Conservation (phyloP, 2,888 invertebrate species). For the Tachina fera region DNA sequence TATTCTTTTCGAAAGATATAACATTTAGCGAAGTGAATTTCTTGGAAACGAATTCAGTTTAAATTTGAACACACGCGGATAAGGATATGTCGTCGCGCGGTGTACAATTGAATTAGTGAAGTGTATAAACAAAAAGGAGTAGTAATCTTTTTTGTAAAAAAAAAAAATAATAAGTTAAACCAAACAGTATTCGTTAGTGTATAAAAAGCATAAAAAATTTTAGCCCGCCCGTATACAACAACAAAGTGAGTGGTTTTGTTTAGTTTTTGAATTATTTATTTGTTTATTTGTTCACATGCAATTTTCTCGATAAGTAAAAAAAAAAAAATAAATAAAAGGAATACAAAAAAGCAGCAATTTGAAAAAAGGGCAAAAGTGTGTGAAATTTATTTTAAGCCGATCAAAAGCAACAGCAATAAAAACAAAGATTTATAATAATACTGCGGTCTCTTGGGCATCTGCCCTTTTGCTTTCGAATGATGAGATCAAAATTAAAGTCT, state of each 20-base stretch:
- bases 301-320: slow-evolving; percentile 16
- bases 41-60: slow-evolving; percentile 62
- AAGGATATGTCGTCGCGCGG: slow-evolving; percentile 62
- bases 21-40: slow-evolving; percentile 56
- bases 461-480: background rate
- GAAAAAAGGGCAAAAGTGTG: slow-evolving; percentile 50
- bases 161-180: slow-evolving; percentile 38
- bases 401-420: slow-evolving; percentile 37
- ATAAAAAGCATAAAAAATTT: slow-evolving; percentile 45
- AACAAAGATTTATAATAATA: slow-evolving; percentile 17
- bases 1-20: slow-evolving; percentile 57
- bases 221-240: slow-evolving; percentile 54
- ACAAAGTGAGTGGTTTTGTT: slow-evolving; percentile 48
- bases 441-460: slow-evolving; percentile 11
- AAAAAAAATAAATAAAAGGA: slow-evolving; percentile 32
- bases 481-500: slow-evolving; percentile 1
- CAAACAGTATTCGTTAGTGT: slow-evolving; percentile 56
- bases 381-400: slow-evolving; percentile 45
- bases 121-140: slow-evolving; percentile 52
- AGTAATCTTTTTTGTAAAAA: background rate
- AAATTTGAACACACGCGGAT: slow-evolving; percentile 63
- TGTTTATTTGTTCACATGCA: slow-evolving; percentile 42
- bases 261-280: slow-evolving; percentile 16
- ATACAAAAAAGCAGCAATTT: slow-evolving; percentile 36
- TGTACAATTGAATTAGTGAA: slow-evolving; percentile 37